phyloP scores from a whole-genome alignment of 2,888 invertebrate genomes.

The Mylabris sibirica region DNA sequence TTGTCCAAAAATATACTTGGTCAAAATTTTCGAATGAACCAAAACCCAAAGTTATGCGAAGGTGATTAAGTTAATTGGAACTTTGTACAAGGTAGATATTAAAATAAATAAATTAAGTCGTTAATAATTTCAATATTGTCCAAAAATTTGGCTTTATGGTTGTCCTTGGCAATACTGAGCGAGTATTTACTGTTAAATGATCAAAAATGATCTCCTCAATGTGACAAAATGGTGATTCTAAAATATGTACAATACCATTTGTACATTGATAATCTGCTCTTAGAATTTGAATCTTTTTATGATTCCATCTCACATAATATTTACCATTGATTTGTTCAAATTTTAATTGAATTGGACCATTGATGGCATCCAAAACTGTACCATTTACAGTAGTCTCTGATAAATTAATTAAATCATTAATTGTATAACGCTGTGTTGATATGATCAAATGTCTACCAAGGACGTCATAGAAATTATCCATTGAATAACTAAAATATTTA shows the following conservation, averaged over 20 bases:
- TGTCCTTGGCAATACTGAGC: background rate
- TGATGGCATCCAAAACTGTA: constrained; percentile 40
- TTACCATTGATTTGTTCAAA: constrained; percentile 42
- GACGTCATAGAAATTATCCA: constrained; percentile 74
- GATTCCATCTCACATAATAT: constrained; percentile 55
- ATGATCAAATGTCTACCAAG: constrained; percentile 87
- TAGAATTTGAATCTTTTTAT: constrained; percentile 79
- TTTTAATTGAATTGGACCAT: constrained; percentile 43
- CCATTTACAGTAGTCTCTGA: constrained; percentile 36
- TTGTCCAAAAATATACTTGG: too few species aligned
- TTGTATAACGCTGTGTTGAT: constrained; percentile 74
- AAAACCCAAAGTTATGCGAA: too few species aligned
- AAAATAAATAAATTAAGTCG: background rate
- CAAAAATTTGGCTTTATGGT: constrained; percentile 12
- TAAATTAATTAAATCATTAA: constrained; percentile 69
- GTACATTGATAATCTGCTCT: constrained; percentile 92
- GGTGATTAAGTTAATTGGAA: background rate
- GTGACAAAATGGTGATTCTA: constrained; percentile 65
- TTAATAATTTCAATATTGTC: constrained; percentile 18
- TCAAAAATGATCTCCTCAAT: constrained; percentile 3
- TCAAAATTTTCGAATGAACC: too few species aligned
- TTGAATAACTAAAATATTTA: constrained; percentile 47
- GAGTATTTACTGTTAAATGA: background rate
- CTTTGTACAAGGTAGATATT: background rate
- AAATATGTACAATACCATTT: constrained; percentile 93